Evolutionary conservation across 2,113 vertebrate species (phyloP).

Genomic region (Dolichallabes microphthalmus): DNA sequence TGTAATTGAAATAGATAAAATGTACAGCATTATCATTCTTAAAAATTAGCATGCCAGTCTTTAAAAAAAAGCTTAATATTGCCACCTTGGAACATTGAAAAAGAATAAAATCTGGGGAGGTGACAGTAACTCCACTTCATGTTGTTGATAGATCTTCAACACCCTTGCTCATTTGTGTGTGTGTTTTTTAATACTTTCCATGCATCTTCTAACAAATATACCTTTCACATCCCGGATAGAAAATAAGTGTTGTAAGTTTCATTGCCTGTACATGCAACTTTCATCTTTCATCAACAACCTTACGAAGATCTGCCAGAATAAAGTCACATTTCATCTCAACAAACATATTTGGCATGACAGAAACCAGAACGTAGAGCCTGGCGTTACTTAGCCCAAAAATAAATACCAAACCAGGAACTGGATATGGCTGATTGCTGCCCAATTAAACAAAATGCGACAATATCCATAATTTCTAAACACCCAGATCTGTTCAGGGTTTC

Average conservation of each 20-base stretch:
- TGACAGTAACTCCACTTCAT: background rate
- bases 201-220: background rate
- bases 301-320: background rate
- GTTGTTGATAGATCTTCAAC: background rate
- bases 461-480: background rate
- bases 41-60: background rate
- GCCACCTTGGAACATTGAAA: background rate
- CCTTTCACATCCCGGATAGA: background rate
- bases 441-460: background rate
- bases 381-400: background rate
- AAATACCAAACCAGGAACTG: background rate
- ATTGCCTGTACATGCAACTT: background rate
- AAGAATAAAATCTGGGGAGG: background rate
- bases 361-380: background rate
- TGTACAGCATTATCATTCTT: background rate
- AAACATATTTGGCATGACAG: background rate
- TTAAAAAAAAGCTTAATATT: background rate
- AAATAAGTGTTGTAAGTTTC: background rate
- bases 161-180: background rate
- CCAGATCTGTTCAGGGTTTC: background rate
- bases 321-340: background rate
- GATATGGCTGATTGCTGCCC: background rate
- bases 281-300: background rate
- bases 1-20: too few relatives aligned
- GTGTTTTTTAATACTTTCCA: background rate